Evolutionary conservation across 53 echinoderm and acorn worm genomes (phyloP).

Genomic region (Hippasteria phrygiana): DNA sequence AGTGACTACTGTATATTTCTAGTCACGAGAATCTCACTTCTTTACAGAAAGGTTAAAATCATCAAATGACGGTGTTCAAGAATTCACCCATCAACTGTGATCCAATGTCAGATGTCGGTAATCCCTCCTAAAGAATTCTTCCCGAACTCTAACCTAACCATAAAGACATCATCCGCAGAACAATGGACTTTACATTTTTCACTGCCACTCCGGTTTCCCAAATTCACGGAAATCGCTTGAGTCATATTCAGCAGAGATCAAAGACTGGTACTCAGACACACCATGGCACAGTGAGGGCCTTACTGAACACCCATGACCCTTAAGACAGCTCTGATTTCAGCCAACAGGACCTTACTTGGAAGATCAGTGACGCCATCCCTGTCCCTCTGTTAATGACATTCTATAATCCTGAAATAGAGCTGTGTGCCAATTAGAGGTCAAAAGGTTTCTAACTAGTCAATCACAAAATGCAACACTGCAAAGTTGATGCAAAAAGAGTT

Average conservation of each 20-base stretch:
- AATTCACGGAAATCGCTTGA: slow-evolving; percentile 53
- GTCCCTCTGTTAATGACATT: neutral
- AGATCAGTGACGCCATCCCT: neutral
- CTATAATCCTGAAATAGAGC: neutral
- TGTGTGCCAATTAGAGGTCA: neutral
- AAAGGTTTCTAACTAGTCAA: neutral
- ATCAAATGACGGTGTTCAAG: too few relatives aligned
- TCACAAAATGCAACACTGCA: neutral
- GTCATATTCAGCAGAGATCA: slow-evolving; percentile 3
- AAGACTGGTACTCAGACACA: slow-evolving; percentile 2
- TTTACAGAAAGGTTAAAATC: too few relatives aligned
- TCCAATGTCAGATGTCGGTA: too few relatives aligned
- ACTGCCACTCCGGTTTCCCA: slow-evolving; percentile 7
- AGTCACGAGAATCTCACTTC: too few relatives aligned
- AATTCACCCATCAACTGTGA: too few relatives aligned
- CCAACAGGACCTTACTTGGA: neutral
- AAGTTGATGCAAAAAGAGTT: too few relatives aligned
- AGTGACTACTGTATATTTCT: too few relatives aligned
- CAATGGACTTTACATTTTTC: neutral
- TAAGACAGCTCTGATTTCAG: neutral
- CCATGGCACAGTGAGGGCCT: slow-evolving; percentile 4
- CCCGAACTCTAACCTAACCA: neutral
- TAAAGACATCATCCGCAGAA: neutral
- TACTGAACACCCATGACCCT: slow-evolving; percentile 12
- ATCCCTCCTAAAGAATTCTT: neutral